These are phyloP conservation scores for Arenaria interpres DNA, from an alignment of 2,113 vertebrate species.

Conservation along the genomic window DNA sequence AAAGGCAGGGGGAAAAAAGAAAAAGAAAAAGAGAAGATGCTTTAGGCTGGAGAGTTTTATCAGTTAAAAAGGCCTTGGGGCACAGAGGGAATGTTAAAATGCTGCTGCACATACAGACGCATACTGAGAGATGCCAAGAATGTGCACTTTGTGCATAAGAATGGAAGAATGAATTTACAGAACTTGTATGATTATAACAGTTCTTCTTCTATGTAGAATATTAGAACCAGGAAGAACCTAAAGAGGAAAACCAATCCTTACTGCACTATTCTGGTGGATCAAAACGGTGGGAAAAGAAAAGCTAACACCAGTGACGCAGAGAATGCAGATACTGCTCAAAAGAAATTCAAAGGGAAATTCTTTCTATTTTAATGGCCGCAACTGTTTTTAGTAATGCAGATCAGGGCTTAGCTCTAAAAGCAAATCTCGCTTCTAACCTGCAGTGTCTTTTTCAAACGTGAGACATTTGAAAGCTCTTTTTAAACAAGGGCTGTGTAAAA, in stretches of 20 bases:
- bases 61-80: neutral
- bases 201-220: neutral
- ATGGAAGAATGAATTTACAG: neutral
- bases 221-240: neutral
- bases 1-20: neutral
- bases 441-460: neutral
- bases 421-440: constrained; percentile 10
- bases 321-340: neutral
- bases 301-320: neutral
- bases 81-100: neutral
- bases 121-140: neutral
- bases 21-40: neutral
- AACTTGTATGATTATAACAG: neutral
- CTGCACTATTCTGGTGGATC: neutral
- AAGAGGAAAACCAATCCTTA: neutral
- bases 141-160: neutral
- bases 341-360: constrained; percentile 20
- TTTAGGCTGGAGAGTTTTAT: neutral
- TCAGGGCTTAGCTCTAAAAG: constrained; percentile 29
- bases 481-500: neutral
- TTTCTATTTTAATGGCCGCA: neutral
- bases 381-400: constrained; percentile 41
- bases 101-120: neutral
- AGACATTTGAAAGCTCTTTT: neutral
- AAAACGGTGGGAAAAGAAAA: neutral